Percentiles rank a stretch among this genome's conserved stretches.
These are phyloP conservation scores for Sarcoramphus papa DNA, from an alignment of 2,797 vertebrate genomes.

Conservation along the genomic window DNA sequence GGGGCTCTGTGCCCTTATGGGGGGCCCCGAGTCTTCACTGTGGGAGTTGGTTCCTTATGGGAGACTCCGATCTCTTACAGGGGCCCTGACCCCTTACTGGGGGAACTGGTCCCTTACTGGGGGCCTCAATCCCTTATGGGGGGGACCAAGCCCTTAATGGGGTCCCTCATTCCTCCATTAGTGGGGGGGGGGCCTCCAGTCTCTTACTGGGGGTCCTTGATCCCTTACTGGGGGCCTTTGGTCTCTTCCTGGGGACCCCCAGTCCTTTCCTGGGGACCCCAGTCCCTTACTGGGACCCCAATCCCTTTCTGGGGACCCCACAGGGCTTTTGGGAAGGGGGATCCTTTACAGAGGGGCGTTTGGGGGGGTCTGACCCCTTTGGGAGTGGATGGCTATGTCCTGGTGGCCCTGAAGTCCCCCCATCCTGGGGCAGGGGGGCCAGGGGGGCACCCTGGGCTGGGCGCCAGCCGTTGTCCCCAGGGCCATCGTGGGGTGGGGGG, in stretches of 20 bases:
- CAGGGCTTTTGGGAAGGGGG: background rate
- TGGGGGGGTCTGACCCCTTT: background rate
- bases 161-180: no score
- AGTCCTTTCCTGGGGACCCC: background rate
- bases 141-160: background rate
- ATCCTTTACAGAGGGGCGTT: background rate
- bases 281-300: background rate
- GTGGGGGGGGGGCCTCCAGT: background rate
- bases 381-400: background rate
- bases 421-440: background rate
- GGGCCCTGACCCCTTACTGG: background rate
- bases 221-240: background rate
- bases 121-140: background rate
- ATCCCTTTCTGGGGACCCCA: background rate
- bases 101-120: background rate
- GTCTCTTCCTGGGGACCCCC: background rate
- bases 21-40: background rate
- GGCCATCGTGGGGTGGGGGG: background rate
- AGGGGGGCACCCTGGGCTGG: background rate
- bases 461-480: background rate
- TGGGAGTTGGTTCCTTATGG: background rate
- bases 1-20: no score
- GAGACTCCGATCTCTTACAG: background rate
- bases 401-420: background rate
- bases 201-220: background rate